These are phyloP conservation scores for Rhamnusium bicolor DNA, from an alignment of 2,888 invertebrate species.

Conservation along the genomic window DNA sequence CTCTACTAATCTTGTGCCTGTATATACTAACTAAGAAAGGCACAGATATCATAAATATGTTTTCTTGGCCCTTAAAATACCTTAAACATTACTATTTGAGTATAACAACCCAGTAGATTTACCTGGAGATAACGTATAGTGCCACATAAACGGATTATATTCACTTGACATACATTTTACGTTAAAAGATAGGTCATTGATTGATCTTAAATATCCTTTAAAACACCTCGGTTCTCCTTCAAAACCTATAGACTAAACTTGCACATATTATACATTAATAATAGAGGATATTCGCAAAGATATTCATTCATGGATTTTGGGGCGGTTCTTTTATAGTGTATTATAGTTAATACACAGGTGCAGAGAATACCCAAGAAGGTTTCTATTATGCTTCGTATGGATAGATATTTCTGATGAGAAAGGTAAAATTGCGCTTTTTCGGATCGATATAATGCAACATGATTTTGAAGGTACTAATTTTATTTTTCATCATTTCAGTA, in stretches of 20 bases:
- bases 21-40: conserved; percentile 41
- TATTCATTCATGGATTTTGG: conserved; percentile 24
- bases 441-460: background rate
- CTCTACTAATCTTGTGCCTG: conserved; percentile 34
- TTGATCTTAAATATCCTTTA: background rate
- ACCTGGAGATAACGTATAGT: conserved; percentile 42
- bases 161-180: conserved; percentile 30
- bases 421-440: background rate
- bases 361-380: background rate
- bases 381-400: background rate
- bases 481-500: too few species aligned
- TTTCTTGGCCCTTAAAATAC: conserved; percentile 42
- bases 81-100: conserved; percentile 32
- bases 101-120: conserved; percentile 17
- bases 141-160: conserved; percentile 26
- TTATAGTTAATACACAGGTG: conserved; percentile 16
- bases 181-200: conserved; percentile 19
- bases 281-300: background rate
- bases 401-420: background rate
- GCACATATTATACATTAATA: conserved; percentile 7
- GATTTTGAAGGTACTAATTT: too few species aligned
- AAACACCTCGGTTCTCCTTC: background rate
- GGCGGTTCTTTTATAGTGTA: conserved; percentile 12
- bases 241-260: background rate
- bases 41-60: conserved; percentile 45